A percentile compares a stretch with the other conserved stretches of the same genome.
Conservation (phyloP, 2,888 invertebrate genomes). For the Eupithecia tripunctaria region DNA sequence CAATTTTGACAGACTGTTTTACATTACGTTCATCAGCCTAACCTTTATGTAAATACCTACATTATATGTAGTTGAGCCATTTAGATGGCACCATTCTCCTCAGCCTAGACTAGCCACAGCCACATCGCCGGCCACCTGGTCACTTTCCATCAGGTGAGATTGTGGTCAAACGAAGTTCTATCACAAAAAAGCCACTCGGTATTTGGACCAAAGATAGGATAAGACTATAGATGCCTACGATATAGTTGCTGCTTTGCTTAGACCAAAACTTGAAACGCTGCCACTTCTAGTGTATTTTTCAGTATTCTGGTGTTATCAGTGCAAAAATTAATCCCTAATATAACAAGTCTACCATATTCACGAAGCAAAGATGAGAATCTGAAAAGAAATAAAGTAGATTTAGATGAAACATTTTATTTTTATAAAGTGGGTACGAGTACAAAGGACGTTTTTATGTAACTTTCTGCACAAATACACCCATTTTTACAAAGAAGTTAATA, state of each 20-base stretch:
- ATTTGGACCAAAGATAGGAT: not conserved
- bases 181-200: no score
- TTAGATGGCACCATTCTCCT: not conserved
- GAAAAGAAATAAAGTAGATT: constrained; percentile 17
- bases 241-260: not conserved
- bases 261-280: not conserved
- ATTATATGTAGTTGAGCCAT: not conserved
- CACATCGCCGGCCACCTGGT: no score
- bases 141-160: no score
- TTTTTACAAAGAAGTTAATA: constrained; percentile 28
- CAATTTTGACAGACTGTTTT: not conserved
- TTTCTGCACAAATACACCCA: constrained; percentile 26
- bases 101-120: not conserved
- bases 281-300: not conserved
- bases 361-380: constrained; percentile 1
- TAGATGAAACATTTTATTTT: constrained; percentile 16
- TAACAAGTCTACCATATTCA: not conserved
- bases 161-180: no score
- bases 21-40: not conserved
- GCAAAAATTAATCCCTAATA: not conserved
- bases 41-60: not conserved
- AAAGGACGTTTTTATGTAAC: constrained; percentile 27
- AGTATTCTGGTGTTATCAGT: not conserved
- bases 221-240: not conserved
- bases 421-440: constrained; percentile 17